These are phyloP conservation scores for Calephelis perditalis DNA, from an alignment of 2,888 invertebrate species.

Conservation along the genomic window DNA sequence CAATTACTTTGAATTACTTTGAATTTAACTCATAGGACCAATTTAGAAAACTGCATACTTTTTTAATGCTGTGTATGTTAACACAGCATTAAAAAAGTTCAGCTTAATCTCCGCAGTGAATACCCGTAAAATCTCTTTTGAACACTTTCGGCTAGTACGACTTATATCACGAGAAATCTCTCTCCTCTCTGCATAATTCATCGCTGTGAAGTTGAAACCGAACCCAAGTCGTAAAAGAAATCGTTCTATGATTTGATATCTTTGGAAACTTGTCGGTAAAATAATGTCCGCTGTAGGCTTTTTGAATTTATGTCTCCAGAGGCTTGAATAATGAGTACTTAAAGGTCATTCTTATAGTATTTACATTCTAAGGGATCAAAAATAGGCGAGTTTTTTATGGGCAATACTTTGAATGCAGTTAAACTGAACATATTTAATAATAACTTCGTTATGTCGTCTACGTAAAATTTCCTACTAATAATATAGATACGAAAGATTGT, in stretches of 20 bases:
- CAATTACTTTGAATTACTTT: no score
- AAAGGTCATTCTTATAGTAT: no score
- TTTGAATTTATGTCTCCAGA: slow-evolving; percentile 21
- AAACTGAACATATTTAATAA: no score
- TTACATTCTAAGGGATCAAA: no score
- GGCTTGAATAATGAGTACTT: no score
- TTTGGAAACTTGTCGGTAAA: slow-evolving; percentile 70
- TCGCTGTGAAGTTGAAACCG: slow-evolving; percentile 76
- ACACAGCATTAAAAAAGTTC: neutral
- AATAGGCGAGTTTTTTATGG: no score
- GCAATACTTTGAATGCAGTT: no score
- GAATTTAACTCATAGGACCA: no score
- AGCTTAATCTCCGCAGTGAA: slow-evolving; percentile 17
- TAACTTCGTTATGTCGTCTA: no score
- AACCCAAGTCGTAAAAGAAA: slow-evolving; percentile 76
- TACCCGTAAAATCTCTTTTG: slow-evolving; percentile 54
- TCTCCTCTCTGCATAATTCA: slow-evolving; percentile 77
- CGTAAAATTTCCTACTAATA: neutral
- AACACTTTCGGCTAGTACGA: slow-evolving; percentile 71
- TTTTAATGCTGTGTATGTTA: no score
- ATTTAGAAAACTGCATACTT: no score
- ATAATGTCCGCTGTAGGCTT: slow-evolving; percentile 51
- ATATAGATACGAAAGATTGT: no score
- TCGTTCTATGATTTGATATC: slow-evolving; percentile 77
- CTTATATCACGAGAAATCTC: slow-evolving; percentile 75